phyloP scores from a whole-genome alignment of 1,140 invertebrate species.

The Rhynchophorus ferrugineus region DNA sequence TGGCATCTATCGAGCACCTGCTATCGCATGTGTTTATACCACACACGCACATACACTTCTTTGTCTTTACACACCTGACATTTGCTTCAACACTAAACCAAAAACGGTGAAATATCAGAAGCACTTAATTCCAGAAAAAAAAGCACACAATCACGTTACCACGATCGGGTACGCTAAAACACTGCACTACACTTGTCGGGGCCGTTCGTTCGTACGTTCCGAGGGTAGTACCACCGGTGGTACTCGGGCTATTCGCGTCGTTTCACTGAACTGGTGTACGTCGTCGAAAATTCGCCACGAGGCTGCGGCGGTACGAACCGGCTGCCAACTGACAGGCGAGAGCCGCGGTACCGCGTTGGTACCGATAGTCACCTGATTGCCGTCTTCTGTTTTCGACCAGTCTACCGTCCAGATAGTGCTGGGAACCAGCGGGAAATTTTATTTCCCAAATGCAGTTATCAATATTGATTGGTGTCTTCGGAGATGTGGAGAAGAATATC shows the following conservation, averaged over 20 bases:
- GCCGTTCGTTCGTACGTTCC: background rate
- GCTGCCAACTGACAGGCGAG: conserved; percentile 17
- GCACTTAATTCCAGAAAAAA: background rate
- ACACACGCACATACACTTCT: too few species aligned
- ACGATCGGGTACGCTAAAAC: background rate
- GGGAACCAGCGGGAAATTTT: too few species aligned
- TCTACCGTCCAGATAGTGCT: too few species aligned
- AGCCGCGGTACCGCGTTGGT: conserved; percentile 12
- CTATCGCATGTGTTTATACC: too few species aligned
- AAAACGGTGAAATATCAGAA: too few species aligned
- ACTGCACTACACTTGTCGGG: background rate
- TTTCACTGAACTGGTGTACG: too few species aligned
- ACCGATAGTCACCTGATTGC: conserved; percentile 16
- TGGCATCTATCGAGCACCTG: background rate
- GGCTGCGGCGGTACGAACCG: conserved; percentile 4
- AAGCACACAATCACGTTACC: background rate
- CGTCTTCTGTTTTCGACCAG: conserved; percentile 8
- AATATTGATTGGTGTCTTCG: too few species aligned
- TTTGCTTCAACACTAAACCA: background rate
- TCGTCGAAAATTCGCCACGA: background rate
- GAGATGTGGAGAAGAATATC: too few species aligned
- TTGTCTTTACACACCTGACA: background rate
- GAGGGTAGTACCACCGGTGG: too few species aligned
- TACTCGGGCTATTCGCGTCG: too few species aligned
- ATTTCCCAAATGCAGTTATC: too few species aligned